These are phyloP conservation scores for Lanistes nyassanus DNA, from an alignment of 1,140 invertebrate species.

Conservation along the genomic window DNA sequence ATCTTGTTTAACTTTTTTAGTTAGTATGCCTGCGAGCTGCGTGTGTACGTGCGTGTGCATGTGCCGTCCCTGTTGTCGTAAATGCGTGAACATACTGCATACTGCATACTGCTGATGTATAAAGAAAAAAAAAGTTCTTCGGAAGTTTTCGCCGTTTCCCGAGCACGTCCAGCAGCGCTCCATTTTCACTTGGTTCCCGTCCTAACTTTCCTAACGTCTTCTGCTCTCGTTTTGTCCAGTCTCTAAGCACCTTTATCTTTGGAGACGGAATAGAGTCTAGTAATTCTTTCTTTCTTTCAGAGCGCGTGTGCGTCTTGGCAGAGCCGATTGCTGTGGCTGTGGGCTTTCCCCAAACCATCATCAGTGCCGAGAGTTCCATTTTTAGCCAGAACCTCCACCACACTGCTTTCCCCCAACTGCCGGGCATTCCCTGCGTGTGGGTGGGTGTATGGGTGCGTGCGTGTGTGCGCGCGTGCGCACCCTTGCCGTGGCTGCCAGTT, in stretches of 20 bases:
- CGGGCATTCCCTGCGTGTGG: neutral
- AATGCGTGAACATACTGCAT: neutral
- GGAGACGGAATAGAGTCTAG: no score
- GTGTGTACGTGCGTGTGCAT: neutral
- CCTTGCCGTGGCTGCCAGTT: conserved; percentile 1
- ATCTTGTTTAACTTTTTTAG: neutral
- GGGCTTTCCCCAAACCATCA: neutral
- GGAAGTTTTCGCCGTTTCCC: no score
- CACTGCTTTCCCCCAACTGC: neutral
- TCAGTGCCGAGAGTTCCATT: no score
- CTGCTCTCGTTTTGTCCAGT: no score
- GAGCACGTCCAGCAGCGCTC: no score
- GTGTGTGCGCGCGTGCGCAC: neutral
- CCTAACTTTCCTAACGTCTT: no score
- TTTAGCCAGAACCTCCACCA: no score
- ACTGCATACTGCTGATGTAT: no score
- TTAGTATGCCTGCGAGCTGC: neutral
- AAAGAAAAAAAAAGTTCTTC: no score
- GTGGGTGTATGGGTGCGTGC: conserved; percentile 8
- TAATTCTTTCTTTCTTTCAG: neutral
- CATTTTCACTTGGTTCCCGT: no score
- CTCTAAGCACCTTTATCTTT: no score
- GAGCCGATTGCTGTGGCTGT: neutral
- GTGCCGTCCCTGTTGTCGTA: neutral
- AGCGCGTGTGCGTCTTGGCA: neutral